These are phyloP conservation scores for Poecilia latipinna DNA, from an alignment of 2,113 vertebrate species.

Conservation along the genomic window DNA sequence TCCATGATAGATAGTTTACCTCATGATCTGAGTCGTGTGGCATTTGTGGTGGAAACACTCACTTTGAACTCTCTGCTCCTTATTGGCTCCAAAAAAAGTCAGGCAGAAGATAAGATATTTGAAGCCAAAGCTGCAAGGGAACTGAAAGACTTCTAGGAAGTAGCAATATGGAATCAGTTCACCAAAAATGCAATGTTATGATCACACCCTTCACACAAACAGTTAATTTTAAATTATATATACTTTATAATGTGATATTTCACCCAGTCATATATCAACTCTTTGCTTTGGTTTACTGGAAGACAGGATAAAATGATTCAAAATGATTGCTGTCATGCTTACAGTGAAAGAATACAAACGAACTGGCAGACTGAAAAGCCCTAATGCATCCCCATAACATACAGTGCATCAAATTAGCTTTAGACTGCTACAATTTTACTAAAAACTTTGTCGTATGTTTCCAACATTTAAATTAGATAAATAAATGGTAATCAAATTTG, in stretches of 20 bases:
- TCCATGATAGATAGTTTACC: conserved; percentile 9
- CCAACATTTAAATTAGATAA: conserved; percentile 42
- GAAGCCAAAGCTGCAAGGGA: conserved; percentile 43
- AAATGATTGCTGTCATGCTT: background rate
- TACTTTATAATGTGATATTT: conserved; percentile 1
- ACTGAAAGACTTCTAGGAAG: conserved; percentile 40
- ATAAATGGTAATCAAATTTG: conserved; percentile 40
- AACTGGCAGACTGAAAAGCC: conserved; percentile 9
- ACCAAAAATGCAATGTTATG: conserved; percentile 17
- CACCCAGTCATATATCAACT: conserved; percentile 6
- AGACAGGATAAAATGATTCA: conserved; percentile 11
- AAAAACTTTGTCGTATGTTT: conserved; percentile 49
- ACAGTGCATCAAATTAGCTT: conserved; percentile 51
- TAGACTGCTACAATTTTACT: conserved; percentile 38
- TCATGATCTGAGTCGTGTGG: conserved; percentile 27
- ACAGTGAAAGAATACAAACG: background rate
- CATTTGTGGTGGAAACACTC: conserved; percentile 56
- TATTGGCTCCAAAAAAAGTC: conserved; percentile 45
- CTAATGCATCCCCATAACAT: conserved; percentile 31
- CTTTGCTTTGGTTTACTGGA: conserved; percentile 13
- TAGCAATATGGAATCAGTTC: conserved; percentile 25
- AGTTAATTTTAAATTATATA: conserved; percentile 11
- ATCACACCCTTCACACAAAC: conserved; percentile 9
- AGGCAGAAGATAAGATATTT: conserved; percentile 56
- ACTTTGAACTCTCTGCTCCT: conserved; percentile 50